Conservation (phyloP, 2,113 vertebrate genomes). For the Pedetes capensis region DNA sequence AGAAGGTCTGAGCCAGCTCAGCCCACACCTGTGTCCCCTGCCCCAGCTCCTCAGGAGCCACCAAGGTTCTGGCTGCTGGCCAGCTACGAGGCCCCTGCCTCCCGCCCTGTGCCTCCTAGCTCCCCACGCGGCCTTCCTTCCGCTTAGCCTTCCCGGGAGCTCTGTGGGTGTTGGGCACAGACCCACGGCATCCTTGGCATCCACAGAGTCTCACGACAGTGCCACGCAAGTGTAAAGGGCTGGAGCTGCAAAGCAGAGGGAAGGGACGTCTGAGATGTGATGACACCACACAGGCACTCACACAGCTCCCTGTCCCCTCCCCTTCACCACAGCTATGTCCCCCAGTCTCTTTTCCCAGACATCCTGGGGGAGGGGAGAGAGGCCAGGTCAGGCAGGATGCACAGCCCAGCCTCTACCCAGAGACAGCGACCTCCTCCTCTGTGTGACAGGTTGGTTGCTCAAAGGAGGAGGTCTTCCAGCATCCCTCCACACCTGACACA, state of each 20-base stretch:
- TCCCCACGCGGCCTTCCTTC: background rate
- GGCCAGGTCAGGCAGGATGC: background rate
- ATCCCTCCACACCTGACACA: background rate
- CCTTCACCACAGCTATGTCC: background rate
- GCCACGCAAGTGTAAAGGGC: background rate
- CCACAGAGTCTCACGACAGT: background rate
- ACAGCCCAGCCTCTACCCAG: rapidly evolving
- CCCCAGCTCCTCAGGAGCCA: background rate
- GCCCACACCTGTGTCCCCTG: background rate
- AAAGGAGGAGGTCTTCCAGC: background rate
- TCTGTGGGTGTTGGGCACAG: constrained; percentile 40
- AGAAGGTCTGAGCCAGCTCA: background rate
- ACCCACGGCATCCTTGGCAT: background rate
- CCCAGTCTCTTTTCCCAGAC: background rate
- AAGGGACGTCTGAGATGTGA: background rate
- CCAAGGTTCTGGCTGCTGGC: background rate
- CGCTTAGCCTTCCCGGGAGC: background rate
- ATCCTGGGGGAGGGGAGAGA: background rate
- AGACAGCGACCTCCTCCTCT: too few species aligned
- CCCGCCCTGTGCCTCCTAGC: background rate
- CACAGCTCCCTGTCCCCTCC: background rate
- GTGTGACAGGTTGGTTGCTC: background rate
- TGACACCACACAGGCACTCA: background rate
- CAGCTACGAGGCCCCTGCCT: too few species aligned
- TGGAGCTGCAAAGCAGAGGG: background rate